Evolutionary conservation across 1,140 invertebrate species (phyloP).

Genomic region (Megalonaias nervosa): DNA sequence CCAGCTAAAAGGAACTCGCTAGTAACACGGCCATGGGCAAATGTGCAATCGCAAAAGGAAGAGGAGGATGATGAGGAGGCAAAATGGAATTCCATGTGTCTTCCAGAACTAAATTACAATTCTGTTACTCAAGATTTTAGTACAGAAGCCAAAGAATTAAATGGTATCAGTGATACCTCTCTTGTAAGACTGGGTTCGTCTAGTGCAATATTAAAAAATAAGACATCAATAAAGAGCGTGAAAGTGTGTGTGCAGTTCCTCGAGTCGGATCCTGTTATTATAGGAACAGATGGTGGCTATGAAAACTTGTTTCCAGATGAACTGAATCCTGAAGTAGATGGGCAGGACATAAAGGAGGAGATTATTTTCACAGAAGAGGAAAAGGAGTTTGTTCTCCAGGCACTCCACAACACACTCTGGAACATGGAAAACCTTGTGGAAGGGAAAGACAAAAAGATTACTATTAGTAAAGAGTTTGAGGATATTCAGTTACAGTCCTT

Average conservation of each 20-base stretch:
- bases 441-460: conserved; percentile 12
- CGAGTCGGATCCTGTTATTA: conserved; percentile 47
- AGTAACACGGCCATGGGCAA: conserved; percentile 31
- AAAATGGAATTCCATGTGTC: conserved; percentile 35
- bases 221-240: no score
- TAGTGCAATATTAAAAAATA: no score
- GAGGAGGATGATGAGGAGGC: conserved; percentile 20
- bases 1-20: conserved; percentile 36
- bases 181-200: no score
- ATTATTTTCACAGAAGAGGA: conserved; percentile 61
- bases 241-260: conserved; percentile 32
- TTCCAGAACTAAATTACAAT: conserved; percentile 16
- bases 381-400: conserved; percentile 60
- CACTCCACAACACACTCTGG: conserved; percentile 65
- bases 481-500: conserved; percentile 52
- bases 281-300: conserved; percentile 63
- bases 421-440: conserved; percentile 57
- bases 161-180: no score
- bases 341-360: conserved; percentile 30
- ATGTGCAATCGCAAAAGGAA: not conserved
- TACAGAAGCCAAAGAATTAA: no score
- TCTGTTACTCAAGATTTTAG: no score
- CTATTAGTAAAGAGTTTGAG: conserved; percentile 58
- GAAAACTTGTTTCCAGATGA: conserved; percentile 54
- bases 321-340: conserved; percentile 25